Percentiles rank a stretch among this genome's conserved stretches.
phyloP scores from a whole-genome alignment of 2,113 vertebrate genomes.

The Tragelaphus imberbis region DNA sequence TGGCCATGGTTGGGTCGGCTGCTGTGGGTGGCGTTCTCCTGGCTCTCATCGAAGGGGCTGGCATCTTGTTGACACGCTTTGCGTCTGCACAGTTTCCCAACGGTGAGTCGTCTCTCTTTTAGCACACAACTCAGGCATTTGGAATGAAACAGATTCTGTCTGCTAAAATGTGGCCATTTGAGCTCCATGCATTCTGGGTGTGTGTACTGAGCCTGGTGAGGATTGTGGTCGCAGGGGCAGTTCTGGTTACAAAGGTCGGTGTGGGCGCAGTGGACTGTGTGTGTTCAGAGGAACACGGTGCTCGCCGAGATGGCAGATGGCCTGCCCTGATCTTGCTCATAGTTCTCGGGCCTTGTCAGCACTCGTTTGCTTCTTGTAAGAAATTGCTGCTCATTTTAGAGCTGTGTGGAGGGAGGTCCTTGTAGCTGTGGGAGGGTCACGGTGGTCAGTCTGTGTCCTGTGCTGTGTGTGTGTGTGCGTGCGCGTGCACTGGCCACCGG shows the following conservation, averaged over 20 bases:
- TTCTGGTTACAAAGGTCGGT: not conserved
- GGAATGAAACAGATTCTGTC: not conserved
- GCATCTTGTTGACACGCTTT: conserved; percentile 93
- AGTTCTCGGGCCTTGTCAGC: not conserved
- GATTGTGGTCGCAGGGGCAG: not conserved
- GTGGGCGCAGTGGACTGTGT: not conserved
- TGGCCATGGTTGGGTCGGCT: conserved; percentile 96
- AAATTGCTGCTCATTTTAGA: not conserved
- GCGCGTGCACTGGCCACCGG: rapidly evolving
- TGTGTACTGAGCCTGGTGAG: not conserved
- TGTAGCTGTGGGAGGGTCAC: not conserved
- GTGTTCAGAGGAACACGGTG: not conserved
- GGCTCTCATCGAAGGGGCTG: conserved; percentile 95
- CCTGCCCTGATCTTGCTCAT: not conserved
- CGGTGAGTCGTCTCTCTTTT: conserved; percentile 80
- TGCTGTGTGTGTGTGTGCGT: rapidly evolving
- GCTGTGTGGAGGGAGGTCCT: not conserved
- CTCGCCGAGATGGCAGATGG: not conserved
- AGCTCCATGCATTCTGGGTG: not conserved
- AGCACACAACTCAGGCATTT: not conserved
- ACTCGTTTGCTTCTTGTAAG: not conserved
- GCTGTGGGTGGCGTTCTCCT: conserved; percentile 96
- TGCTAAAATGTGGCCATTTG: not conserved
- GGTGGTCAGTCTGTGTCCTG: rapidly evolving
- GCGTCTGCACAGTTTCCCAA: conserved; percentile 93